phyloP scores from a whole-genome alignment of 2,113 vertebrate genomes.

The Pedetes capensis region DNA sequence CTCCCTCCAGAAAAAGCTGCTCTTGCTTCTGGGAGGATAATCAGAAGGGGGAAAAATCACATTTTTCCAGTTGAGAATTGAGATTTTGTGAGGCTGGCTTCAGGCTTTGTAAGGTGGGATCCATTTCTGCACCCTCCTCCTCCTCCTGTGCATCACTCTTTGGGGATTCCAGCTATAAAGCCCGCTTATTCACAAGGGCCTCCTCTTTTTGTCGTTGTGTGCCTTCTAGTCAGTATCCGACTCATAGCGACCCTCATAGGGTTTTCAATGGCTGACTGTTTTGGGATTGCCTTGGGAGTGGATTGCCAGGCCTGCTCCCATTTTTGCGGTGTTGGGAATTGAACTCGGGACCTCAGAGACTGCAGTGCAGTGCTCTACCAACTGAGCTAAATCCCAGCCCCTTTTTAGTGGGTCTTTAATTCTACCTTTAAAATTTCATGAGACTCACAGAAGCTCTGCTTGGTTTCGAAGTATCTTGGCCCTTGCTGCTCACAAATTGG shows the following conservation, averaged over 20 bases:
- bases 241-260: no score
- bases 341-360: no score
- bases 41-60: no score
- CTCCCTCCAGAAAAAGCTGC: neutral
- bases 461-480: neutral
- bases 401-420: neutral
- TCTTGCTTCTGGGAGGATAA: neutral
- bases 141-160: accelerated
- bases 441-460: neutral
- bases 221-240: no score
- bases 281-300: no score
- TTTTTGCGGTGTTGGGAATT: no score
- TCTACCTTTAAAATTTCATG: neutral
- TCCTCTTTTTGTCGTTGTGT: no score
- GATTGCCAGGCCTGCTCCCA: no score
- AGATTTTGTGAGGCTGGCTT: neutral
- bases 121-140: neutral
- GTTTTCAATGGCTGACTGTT: no score
- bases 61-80: neutral
- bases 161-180: neutral
- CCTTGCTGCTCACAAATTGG: neutral
- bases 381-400: no score
- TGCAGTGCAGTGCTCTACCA: no score
- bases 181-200: no score
- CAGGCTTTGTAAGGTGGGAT: accelerated